Evolutionary conservation across 2,797 vertebrate species (phyloP).

Genomic region (Staurois parvus): DNA sequence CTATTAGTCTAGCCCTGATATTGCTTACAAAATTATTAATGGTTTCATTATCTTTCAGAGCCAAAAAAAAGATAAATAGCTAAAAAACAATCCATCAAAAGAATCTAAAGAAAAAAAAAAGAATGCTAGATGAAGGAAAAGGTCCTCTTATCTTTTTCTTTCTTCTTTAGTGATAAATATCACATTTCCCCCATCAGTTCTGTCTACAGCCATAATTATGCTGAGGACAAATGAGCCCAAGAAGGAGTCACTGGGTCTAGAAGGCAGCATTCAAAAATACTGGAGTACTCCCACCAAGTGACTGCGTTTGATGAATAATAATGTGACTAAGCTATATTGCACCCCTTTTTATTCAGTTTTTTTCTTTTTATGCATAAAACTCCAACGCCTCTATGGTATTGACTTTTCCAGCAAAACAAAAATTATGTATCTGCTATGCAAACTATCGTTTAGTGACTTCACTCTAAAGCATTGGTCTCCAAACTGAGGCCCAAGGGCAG

Average conservation of each 20-base stretch:
- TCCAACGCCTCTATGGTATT: too few relatives aligned
- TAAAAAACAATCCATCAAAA: not conserved
- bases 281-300: not conserved
- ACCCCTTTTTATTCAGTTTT: too few relatives aligned
- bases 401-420: too few relatives aligned
- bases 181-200: not conserved
- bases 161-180: constrained; percentile 1
- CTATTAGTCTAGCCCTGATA: not conserved
- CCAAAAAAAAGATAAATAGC: constrained; percentile 19
- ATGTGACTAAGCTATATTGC: not conserved
- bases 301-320: not conserved
- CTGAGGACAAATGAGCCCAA: not conserved
- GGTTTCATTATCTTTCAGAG: not conserved
- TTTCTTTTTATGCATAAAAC: too few relatives aligned
- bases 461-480: too few relatives aligned
- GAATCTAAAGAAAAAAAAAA: not conserved
- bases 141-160: not conserved
- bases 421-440: too few relatives aligned
- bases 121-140: not conserved
- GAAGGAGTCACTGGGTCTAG: not conserved
- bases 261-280: not conserved
- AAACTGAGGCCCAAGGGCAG: too few relatives aligned
- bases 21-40: not conserved
- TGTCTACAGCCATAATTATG: not conserved
- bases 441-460: too few relatives aligned